These are phyloP conservation scores for Procambarus clarkii DNA, from an alignment of 1,140 invertebrate species.

Conservation along the genomic window DNA sequence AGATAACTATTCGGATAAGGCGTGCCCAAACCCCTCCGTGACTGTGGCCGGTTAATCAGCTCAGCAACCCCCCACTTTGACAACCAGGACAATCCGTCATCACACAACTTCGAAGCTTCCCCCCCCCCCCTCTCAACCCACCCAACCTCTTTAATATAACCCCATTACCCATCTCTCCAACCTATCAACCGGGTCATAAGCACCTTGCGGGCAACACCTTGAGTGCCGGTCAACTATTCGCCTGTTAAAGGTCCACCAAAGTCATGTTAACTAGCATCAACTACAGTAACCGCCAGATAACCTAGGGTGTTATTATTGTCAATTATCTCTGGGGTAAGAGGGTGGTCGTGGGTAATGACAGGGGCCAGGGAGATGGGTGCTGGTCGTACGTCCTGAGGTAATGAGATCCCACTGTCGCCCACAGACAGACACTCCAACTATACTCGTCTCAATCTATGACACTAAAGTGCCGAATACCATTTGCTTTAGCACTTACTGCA, in stretches of 20 bases:
- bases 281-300: background rate
- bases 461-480: no score
- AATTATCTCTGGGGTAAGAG: background rate
- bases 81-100: background rate
- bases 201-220: background rate
- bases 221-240: background rate
- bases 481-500: no score
- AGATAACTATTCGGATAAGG: background rate
- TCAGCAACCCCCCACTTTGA: background rate
- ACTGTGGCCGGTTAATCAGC: background rate
- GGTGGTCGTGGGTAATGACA: background rate
- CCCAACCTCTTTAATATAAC: constrained; percentile 1
- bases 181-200: background rate
- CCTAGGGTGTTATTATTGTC: background rate
- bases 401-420: no score
- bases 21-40: background rate
- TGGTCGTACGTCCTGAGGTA: no score
- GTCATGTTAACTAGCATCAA: background rate
- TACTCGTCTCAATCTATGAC: no score
- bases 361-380: no score
- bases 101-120: background rate
- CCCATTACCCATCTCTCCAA: background rate
- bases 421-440: no score
- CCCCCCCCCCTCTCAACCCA: background rate
- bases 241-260: background rate